Percentiles rank a stretch among this genome's conserved stretches.
Evolutionary conservation across 2,888 invertebrate species (phyloP).

Genomic region (Leucania comma): DNA sequence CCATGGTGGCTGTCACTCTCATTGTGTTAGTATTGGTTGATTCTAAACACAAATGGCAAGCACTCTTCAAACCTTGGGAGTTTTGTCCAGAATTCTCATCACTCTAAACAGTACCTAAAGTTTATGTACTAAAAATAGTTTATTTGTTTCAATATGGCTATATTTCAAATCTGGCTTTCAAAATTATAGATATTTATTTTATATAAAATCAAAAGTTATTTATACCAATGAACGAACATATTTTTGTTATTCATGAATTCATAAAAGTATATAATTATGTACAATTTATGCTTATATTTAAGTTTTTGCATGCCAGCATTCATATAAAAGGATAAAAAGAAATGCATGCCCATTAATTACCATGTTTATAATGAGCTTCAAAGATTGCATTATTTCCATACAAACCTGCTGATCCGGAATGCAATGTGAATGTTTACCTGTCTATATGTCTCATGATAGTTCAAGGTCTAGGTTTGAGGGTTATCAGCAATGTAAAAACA

Average conservation of each 20-base stretch:
- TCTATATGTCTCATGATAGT: neutral
- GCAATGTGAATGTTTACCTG: slow-evolving; percentile 17
- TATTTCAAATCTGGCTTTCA: neutral
- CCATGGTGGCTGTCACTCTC: neutral
- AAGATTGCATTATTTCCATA: neutral
- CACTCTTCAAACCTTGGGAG: neutral
- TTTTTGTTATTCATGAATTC: too few species aligned
- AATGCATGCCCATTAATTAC: neutral
- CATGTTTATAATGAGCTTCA: neutral
- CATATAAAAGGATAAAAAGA: too few species aligned
- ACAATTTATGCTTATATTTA: too few species aligned
- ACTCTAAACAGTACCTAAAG: neutral
- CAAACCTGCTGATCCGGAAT: neutral
- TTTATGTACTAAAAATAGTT: neutral
- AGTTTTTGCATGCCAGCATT: too few species aligned
- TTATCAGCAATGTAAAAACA: slow-evolving; percentile 1
- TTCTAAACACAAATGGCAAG: neutral
- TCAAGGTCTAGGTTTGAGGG: neutral
- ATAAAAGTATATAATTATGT: too few species aligned
- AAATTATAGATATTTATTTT: neutral
- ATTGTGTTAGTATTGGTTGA: neutral
- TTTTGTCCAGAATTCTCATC: neutral
- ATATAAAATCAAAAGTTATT: neutral
- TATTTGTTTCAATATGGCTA: neutral
- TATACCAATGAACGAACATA: too few species aligned